Evolutionary conservation across 2,113 vertebrate genomes (phyloP).

Genomic region (Castor canadensis): DNA sequence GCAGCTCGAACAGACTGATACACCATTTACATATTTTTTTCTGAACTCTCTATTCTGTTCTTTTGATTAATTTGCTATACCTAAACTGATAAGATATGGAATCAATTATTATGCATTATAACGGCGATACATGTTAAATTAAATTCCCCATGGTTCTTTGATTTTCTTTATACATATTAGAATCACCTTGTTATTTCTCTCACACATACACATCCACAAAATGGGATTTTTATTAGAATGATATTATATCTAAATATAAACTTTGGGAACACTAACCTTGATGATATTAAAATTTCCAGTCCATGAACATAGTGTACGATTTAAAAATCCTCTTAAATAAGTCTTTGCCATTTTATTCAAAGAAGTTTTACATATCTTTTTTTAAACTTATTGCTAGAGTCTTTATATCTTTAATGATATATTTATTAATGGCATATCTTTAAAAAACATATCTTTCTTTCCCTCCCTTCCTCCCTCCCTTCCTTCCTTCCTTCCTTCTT

Average conservation of each 20-base stretch:
- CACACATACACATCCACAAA: neutral
- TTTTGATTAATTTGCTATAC: neutral
- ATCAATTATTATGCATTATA: neutral
- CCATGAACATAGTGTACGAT: neutral
- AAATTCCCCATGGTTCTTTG: neutral
- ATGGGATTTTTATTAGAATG: conserved; percentile 41
- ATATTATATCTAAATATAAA: neutral
- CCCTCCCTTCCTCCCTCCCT: no score
- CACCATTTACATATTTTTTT: neutral
- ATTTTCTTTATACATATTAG: conserved; percentile 15
- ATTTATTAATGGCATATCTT: neutral
- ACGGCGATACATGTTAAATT: neutral
- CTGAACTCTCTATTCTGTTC: neutral
- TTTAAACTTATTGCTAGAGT: neutral
- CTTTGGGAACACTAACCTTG: neutral
- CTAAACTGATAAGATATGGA: neutral
- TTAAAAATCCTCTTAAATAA: conserved; percentile 30
- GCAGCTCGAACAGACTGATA: neutral
- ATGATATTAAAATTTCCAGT: neutral
- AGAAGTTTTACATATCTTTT: neutral
- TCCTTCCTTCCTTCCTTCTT: neutral
- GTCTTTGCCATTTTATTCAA: neutral
- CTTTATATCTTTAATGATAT: neutral
- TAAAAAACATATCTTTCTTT: no score
- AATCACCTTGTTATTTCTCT: neutral